Base-by-base conservation (phyloP, 2,797 vertebrate species). In the Stomatorhinus walkeri region DNA sequence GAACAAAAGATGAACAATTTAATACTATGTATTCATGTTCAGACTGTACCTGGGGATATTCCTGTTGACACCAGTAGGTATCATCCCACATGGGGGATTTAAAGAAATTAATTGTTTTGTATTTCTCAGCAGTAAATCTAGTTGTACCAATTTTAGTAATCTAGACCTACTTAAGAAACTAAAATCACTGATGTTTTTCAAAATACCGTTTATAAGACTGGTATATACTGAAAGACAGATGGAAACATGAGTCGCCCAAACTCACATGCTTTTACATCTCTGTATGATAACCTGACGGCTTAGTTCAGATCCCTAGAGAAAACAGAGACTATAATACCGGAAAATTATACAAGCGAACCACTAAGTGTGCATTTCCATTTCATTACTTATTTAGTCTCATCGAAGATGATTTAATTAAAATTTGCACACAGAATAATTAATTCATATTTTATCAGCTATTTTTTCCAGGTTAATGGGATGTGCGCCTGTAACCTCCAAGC, bases 381-480 rank as follows among this genome's bases (percentile, higher is more conserved):
- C 40, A 81, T 81, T 81, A 46, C 76, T 81, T 81, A 81, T 81
- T 81, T 81, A 81, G 76, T 22, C 19, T 8, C 1, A 2, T 43
- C 46, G 16, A 40, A 81, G 76, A 81, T 81, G 40, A 43, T 81
- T 46, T 81, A 81, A 81, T 81, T 46, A 46, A 46, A 81, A 81
- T 19, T 43, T 46, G 36, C 72, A 43, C 22, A 12, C 72, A n/a
- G 72, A 79, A 40, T 36, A 19, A 7, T n/a, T 40, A 46, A 81
- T 81, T 81, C 76, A 81, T 43, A 46, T 81, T 43, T 81, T 46
- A 81, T 81, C 76, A 81, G 40, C 68, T 76, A 76, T 76, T 76
- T 76, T 72, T 72, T 76, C 6, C 32, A 76, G 68, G 32, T 76
- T 76, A 46, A 81, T 81, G 76, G 19, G 40, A 81, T 40, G 12